These are phyloP conservation scores for Heliconius melpomene DNA, from an alignment of 1,140 invertebrate genomes.

Conservation along the genomic window DNA sequence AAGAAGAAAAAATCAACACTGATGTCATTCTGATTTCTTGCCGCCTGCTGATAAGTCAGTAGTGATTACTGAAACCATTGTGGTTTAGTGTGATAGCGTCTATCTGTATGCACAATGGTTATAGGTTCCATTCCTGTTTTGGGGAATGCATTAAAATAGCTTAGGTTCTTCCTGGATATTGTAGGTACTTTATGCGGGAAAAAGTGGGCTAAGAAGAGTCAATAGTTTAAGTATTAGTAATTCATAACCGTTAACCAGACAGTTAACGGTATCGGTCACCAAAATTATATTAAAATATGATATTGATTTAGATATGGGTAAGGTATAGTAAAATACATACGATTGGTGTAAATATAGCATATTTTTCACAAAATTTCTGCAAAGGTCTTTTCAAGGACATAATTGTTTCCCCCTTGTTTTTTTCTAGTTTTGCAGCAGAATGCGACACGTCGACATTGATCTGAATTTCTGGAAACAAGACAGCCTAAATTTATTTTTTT, in stretches of 20 bases:
- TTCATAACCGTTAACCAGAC: too few species aligned
- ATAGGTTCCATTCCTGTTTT: background rate
- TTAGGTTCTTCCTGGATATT: too few species aligned
- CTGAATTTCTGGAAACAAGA: constrained; percentile 42
- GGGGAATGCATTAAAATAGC: background rate
- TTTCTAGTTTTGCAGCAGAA: constrained; percentile 40
- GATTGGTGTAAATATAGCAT: constrained; percentile 38
- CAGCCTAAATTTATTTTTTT: background rate
- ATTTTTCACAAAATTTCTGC: background rate
- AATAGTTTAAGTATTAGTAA: too few species aligned
- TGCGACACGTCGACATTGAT: constrained; percentile 46
- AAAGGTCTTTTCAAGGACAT: constrained; percentile 26
- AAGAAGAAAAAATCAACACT: too few species aligned
- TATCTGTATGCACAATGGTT: background rate
- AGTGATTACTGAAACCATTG: background rate
- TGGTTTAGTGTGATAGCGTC: background rate
- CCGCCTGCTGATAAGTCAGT: background rate
- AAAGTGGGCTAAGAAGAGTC: too few species aligned
- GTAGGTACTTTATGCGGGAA: too few species aligned
- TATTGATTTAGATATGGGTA: too few species aligned
- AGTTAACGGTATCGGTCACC: too few species aligned
- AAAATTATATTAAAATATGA: too few species aligned
- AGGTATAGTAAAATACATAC: constrained; percentile 27
- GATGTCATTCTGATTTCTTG: too few species aligned
- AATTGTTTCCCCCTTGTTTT: constrained; percentile 14